Conservation (phyloP, 1,140 invertebrate genomes). For the Pseudachorutes palmiensis region DNA sequence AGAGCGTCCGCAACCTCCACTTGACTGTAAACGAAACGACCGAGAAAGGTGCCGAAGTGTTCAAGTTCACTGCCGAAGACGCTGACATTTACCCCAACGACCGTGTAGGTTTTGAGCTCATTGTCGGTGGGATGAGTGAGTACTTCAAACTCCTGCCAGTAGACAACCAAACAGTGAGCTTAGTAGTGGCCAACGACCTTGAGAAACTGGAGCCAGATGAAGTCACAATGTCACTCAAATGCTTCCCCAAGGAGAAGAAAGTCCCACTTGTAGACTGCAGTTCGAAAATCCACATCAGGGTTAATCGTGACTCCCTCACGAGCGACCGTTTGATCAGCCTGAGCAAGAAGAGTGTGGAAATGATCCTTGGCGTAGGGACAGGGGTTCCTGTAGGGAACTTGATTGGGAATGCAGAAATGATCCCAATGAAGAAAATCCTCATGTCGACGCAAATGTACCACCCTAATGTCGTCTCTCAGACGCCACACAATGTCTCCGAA, state of each 20-base stretch:
- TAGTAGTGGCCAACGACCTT: conserved; percentile 31
- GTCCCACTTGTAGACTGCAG: conserved; percentile 30
- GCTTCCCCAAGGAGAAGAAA: conserved; percentile 32
- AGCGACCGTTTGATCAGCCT: not conserved
- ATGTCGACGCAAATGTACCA: conserved; percentile 33
- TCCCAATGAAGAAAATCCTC: conserved; percentile 24
- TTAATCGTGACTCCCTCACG: conserved; percentile 17
- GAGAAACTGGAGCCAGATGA: conserved; percentile 29
- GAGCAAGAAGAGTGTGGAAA: conserved; percentile 24
- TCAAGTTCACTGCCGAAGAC: conserved; percentile 59
- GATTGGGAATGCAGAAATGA: conserved; percentile 33
- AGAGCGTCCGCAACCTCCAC: conserved; percentile 21
- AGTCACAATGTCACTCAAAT: conserved; percentile 31
- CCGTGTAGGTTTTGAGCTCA: conserved; percentile 29
- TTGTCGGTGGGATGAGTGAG: conserved; percentile 17
- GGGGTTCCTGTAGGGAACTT: conserved; percentile 31
- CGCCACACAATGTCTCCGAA: conserved; percentile 31
- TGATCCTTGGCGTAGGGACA: conserved; percentile 33
- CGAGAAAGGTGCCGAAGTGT: conserved; percentile 55
- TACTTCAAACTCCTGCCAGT: conserved; percentile 26
- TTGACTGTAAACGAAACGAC: conserved; percentile 30
- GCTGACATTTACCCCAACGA: conserved; percentile 51
- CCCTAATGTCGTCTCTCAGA: conserved; percentile 18
- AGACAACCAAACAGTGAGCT: conserved; percentile 24
- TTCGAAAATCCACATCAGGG: conserved; percentile 31